Evolutionary conservation across 2,113 vertebrate genomes (phyloP).

Genomic region (Microtus oregoni): DNA sequence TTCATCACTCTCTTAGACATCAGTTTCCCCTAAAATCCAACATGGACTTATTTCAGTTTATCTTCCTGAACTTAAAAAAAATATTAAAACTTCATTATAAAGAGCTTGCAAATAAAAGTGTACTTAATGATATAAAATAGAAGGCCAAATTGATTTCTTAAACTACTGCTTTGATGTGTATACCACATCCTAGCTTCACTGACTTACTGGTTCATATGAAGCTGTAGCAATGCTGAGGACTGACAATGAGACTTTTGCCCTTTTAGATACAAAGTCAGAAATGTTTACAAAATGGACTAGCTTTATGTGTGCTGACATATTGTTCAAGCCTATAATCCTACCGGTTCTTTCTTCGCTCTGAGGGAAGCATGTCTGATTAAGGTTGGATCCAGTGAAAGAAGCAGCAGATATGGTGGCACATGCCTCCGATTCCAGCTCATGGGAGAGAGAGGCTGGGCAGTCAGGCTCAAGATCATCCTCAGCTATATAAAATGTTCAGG

Average conservation of each 20-base stretch:
- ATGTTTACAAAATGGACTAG: not conserved
- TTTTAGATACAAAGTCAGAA: not conserved
- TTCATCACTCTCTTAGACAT: not conserved
- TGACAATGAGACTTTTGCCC: not conserved
- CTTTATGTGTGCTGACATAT: not conserved
- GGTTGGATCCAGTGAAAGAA: not conserved
- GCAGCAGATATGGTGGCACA: not conserved
- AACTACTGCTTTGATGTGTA: not conserved
- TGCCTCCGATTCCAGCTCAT: no score
- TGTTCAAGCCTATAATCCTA: not conserved
- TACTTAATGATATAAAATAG: conserved; percentile 44
- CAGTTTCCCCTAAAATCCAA: conserved; percentile 10
- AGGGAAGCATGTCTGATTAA: not conserved
- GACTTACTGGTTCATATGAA: conserved; percentile 9
- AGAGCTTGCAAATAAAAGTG: not conserved
- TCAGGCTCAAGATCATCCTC: not conserved
- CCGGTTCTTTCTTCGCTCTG: not conserved
- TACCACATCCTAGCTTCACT: not conserved
- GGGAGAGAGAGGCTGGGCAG: not conserved
- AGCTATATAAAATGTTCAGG: not conserved
- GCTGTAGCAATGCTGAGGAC: not conserved
- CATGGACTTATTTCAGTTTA: conserved; percentile 59
- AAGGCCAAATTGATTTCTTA: conserved; percentile 56
- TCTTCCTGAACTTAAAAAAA: not conserved
- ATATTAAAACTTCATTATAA: not conserved